phyloP scores from a whole-genome alignment of 2,113 vertebrate species.

The Vireo altiloquus region DNA sequence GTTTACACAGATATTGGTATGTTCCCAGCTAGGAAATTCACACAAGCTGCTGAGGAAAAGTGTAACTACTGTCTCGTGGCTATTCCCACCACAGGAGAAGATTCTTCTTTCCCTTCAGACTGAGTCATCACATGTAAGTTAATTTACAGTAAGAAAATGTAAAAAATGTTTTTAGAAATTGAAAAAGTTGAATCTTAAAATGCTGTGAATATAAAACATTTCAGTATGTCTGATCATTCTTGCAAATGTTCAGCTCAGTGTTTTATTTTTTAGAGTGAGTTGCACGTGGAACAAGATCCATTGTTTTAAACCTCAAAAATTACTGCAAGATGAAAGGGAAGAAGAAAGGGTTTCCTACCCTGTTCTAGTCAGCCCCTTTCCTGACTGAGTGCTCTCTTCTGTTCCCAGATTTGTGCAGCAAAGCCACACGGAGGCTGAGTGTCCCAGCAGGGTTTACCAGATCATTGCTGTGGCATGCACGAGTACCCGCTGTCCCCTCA shows the following conservation, averaged over 20 bases:
- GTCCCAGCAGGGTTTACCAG: neutral
- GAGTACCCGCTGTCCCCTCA: rapidly evolving
- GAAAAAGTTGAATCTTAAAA: neutral
- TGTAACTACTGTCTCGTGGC: neutral
- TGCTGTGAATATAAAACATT: neutral
- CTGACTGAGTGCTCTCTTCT: neutral
- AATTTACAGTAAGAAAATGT: neutral
- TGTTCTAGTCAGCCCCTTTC: neutral
- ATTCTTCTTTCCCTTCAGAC: neutral
- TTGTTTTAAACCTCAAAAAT: neutral
- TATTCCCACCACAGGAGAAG: neutral
- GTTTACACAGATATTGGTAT: neutral
- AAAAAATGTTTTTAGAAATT: neutral
- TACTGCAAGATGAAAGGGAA: neutral
- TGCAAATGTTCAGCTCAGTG: neutral
- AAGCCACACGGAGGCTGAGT: neutral
- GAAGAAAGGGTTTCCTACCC: neutral
- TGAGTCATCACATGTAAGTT: neutral
- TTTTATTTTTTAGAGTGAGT: neutral
- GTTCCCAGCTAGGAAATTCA: neutral
- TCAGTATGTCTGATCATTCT: neutral
- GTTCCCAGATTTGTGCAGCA: neutral
- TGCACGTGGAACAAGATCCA: neutral
- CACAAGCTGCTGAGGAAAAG: neutral
- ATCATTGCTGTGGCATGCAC: neutral